Conservation (phyloP, 2,113 vertebrate species). For the Charadrius vociferus region DNA sequence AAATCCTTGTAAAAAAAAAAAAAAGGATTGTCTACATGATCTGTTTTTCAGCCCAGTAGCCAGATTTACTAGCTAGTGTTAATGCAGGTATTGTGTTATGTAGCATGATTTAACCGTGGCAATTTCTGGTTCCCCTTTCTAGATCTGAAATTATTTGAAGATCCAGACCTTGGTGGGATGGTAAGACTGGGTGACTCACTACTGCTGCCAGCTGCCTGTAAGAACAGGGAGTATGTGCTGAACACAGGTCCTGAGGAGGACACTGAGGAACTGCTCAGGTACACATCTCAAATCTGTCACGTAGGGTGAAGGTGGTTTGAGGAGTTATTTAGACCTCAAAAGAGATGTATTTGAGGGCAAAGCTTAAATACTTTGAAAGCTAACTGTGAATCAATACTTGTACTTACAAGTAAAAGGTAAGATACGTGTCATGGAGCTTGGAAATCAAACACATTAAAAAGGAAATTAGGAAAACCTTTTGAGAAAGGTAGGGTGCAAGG, state of each 20-base stretch:
- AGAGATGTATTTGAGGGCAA: background rate
- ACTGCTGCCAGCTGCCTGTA: conserved; percentile 69
- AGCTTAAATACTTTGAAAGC: background rate
- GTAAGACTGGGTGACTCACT: conserved; percentile 77
- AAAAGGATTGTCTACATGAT: background rate
- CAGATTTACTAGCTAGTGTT: background rate
- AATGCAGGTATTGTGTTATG: background rate
- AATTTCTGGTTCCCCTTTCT: background rate
- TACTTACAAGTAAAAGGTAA: background rate
- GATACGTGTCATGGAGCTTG: background rate
- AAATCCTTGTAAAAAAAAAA: background rate
- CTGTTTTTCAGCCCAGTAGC: background rate
- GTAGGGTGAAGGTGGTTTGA: background rate
- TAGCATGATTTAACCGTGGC: background rate
- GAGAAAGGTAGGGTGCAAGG: background rate
- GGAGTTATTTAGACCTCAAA: background rate
- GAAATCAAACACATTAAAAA: background rate
- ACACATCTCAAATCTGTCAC: background rate
- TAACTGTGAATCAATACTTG: background rate
- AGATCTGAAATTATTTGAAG: conserved; percentile 83
- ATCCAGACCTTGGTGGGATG: conserved; percentile 78
- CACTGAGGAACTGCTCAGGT: conserved; percentile 76
- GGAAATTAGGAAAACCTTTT: background rate
- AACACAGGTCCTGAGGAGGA: background rate
- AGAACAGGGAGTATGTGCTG: background rate